Evolutionary conservation across 2,113 vertebrate genomes (phyloP).

Genomic region (Pavo muticus): DNA sequence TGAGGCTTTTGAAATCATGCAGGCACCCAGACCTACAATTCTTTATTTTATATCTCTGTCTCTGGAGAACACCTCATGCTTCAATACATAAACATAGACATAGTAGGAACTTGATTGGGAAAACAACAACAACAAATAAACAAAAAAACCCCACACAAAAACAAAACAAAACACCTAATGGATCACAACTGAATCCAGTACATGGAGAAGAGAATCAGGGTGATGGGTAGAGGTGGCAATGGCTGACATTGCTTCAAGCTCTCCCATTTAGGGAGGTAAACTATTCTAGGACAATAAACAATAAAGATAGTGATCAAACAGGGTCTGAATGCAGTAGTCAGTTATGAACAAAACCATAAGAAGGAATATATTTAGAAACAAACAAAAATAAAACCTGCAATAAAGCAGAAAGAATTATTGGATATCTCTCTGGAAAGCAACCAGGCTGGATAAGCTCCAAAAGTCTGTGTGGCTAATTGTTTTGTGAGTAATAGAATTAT

Average conservation of each 20-base stretch:
- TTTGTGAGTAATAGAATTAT: background rate
- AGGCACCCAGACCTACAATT: background rate
- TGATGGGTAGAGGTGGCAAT: background rate
- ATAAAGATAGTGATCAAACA: background rate
- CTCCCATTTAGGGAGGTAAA: background rate
- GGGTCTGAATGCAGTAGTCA: background rate
- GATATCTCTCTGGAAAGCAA: background rate
- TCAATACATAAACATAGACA: accelerated
- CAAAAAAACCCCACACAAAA: background rate
- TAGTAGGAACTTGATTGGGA: background rate
- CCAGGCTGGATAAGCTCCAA: background rate
- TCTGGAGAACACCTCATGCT: background rate
- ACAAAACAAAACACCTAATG: background rate
- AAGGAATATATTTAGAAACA: background rate
- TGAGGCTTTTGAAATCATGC: background rate
- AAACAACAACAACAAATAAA: background rate
- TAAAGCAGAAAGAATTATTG: background rate
- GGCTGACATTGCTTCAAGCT: background rate
- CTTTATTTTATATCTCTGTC: background rate
- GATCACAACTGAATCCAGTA: background rate
- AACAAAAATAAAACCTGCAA: background rate
- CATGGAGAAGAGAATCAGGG: background rate
- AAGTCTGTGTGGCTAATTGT: background rate
- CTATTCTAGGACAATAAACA: background rate
- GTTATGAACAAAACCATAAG: background rate